Evolutionary conservation across 2,797 vertebrate species (phyloP).

Genomic region (Onychomys arenicola): DNA sequence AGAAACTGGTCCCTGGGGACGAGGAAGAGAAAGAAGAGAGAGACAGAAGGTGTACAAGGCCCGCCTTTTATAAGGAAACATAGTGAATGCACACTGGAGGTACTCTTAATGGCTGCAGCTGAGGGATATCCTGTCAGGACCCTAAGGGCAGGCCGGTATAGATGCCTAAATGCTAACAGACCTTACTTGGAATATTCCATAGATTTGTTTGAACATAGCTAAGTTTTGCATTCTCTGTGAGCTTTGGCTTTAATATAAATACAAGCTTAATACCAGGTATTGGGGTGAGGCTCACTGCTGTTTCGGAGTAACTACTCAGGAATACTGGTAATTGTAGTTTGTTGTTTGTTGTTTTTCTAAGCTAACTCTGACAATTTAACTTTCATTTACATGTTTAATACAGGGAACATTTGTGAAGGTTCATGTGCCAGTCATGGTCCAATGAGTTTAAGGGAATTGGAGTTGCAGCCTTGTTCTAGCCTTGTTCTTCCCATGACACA

Average conservation of each 20-base stretch:
- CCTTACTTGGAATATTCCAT: not conserved
- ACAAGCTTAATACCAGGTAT: not conserved
- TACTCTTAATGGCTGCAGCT: too few relatives aligned
- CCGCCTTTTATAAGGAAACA: too few relatives aligned
- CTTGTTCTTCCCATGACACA: constrained; percentile 70
- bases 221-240: not conserved
- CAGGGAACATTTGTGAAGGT: constrained; percentile 81
- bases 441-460: constrained; percentile 86
- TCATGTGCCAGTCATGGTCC: constrained; percentile 83
- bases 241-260: constrained; percentile 35
- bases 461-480: constrained; percentile 61
- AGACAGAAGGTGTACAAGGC: too few relatives aligned
- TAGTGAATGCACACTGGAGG: too few relatives aligned
- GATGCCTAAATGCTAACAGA: too few relatives aligned
- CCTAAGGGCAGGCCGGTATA: too few relatives aligned
- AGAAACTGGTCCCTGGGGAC: too few relatives aligned
- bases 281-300: not conserved
- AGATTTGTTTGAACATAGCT: constrained; percentile 11
- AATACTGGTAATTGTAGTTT: constrained; percentile 33
- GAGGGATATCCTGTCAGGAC: too few relatives aligned
- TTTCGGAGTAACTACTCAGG: constrained; percentile 28
- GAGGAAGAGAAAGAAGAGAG: too few relatives aligned
- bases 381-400: constrained; percentile 54
- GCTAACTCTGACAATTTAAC: constrained; percentile 40
- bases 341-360: constrained; percentile 54